phyloP scores from a whole-genome alignment of 2,797 vertebrate species.

The Cossypha polioptera region DNA sequence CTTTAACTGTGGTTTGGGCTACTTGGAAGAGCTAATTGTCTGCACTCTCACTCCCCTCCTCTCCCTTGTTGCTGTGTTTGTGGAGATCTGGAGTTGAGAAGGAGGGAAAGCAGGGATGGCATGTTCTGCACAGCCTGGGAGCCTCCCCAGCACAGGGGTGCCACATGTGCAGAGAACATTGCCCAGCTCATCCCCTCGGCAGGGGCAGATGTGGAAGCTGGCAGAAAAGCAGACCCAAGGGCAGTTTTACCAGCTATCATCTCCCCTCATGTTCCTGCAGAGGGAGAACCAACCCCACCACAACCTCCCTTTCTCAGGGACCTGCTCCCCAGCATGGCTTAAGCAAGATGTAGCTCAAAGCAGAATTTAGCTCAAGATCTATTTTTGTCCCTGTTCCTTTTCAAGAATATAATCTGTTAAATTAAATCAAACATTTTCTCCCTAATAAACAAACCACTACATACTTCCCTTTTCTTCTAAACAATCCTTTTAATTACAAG shows the following conservation, averaged over 20 bases:
- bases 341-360: background rate
- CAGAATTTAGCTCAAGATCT: background rate
- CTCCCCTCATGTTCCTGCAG: background rate
- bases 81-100: background rate
- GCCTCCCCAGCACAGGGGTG: fast-evolving
- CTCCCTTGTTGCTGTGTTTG: background rate
- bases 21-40: background rate
- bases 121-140: background rate
- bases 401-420: conserved; percentile 14
- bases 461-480: background rate
- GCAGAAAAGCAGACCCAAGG: background rate
- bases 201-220: background rate
- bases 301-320: background rate
- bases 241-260: background rate
- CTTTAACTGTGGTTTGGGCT: background rate
- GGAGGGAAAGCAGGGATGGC: background rate
- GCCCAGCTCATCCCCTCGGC: background rate
- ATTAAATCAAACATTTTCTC: conserved; percentile 10
- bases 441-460: background rate
- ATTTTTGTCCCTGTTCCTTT: background rate
- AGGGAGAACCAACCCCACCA: background rate
- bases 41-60: background rate
- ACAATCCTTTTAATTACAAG: background rate
- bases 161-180: fast-evolving
- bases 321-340: fast-evolving